Base-by-base conservation (phyloP, 2,888 invertebrate species). In the Pseudanteris insignis region DNA sequence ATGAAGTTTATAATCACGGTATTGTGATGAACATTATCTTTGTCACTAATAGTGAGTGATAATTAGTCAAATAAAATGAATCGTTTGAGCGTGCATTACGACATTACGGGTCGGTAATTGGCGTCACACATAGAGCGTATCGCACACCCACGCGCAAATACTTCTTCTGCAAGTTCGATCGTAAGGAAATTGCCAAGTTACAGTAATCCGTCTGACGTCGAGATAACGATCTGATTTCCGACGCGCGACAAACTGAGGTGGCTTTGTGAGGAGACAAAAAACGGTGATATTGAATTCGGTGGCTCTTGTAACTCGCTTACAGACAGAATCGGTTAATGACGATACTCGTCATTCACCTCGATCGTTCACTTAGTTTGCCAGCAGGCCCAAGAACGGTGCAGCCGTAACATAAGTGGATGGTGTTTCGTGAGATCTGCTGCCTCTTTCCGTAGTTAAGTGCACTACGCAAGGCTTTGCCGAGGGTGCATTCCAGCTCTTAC, bases 381-480 rank as follows among this genome's bases (percentile, higher is more conserved):
- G 57, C 57, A 66, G 67, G 63, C 64, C 69, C 68, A 62, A 63
- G 70, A 40, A 36, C 30, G 53, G 69, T 69, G 68, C 65, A 71
- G 73, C 73, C 70, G 64, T 70, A 66, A 67, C 67, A 68, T 68
- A 73, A 73, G 73, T 71, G 70, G 71, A 71, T 71, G 70, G 67
- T 71, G 73, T 69, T 67, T 70, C 63, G 70, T 64, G 67, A 67
- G 43, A 66, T 63, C 54, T 64, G 63, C 59, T 60, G 67, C 67
- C 57, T 69, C 70, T 67, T 67, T 65, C 62, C 53, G 64, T 58
- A 64, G 69, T 70, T 71, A 72, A 73, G 73, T 73, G 72, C 71
- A 69, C 67, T 65, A 46, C 64, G 68, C 68, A 28, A 46, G 62
- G 37, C 50, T 61, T 58, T 53, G 44, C 57, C 11, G 60, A 61